Evolutionary conservation across 2,888 invertebrate genomes (phyloP).

Genomic region (Bugula neritina): DNA sequence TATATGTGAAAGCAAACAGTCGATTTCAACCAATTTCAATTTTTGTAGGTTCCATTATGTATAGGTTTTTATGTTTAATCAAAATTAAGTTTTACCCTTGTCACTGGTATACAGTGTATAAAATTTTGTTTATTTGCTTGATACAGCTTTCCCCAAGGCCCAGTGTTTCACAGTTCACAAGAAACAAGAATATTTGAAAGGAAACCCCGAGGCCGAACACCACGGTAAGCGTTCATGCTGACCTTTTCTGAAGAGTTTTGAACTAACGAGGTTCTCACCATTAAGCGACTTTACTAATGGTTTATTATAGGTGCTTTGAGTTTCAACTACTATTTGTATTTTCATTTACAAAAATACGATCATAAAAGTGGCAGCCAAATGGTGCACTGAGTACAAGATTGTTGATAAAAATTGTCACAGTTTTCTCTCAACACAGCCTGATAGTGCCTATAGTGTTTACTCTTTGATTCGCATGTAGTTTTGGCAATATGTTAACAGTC

Average conservation of each 20-base stretch:
- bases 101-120: no score
- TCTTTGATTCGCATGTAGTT: background rate
- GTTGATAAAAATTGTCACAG: constrained; percentile 11
- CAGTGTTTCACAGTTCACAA: background rate
- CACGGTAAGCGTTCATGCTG: background rate
- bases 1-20: no score
- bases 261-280: background rate
- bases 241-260: constrained; percentile 24
- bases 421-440: background rate
- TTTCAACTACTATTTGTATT: constrained; percentile 12
- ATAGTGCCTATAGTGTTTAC: background rate
- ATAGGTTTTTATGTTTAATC: no score
- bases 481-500: background rate
- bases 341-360: background rate
- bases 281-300: background rate
- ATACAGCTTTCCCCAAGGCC: background rate
- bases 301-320: background rate
- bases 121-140: background rate
- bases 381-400: constrained; percentile 10
- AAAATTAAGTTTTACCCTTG: no score
- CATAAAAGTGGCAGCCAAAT: constrained; percentile 20
- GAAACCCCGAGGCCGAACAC: constrained; percentile 19
- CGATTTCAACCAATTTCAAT: no score
- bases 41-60: no score
- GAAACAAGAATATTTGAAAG: background rate